Base-by-base conservation (phyloP, 2,797 vertebrate genomes). In the Chromobotia macracanthus region DNA sequence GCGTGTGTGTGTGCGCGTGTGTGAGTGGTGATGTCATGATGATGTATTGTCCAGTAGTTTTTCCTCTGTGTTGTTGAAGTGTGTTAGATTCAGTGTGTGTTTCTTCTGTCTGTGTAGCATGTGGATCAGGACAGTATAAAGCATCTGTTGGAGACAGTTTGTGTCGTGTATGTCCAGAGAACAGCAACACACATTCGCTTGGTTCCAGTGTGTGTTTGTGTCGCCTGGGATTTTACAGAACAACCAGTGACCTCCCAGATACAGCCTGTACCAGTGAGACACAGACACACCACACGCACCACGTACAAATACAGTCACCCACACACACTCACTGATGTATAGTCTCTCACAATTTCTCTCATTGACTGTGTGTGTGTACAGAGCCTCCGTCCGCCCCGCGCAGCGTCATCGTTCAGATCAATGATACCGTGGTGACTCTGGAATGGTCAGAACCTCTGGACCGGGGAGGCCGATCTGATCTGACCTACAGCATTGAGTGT, bases 401-500 rank as follows among this genome's bases (percentile, higher is more conserved):
- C 16, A 94, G 93, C 4, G 88, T 94, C 0, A 88, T 95, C 13
- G 67, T 90, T 0, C 94, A 92, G 77, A 77, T 95, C 69, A 97
- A 96, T 0, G 94, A 94, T 46, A 94, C 95, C 0, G 84, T 86
- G 1, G 88, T 94, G 13, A 92, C 84, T 0, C 84, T 97, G 91
- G 94, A 95, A 56, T 97, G 96, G 96, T 94, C 93, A 1, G 94
- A 95, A 7, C 95, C 96, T 0, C 84, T 94, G 5, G 93, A 95
- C 12, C 87, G 87, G 0, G 95, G 95, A 0, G 95, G 95, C 0
- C 90, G 96, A 0, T 50, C 71, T 0, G 96, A 97, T 82, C 88
- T 96, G 23, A 90, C 78, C 63, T 97, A 96, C 6, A 78, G 73
- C 0, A 80, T 97, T 2, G 84, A 89, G 64, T 96, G 95, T 70